Base-by-base conservation (phyloP, 2,797 vertebrate species). In the Enteromius radiatus region DNA sequence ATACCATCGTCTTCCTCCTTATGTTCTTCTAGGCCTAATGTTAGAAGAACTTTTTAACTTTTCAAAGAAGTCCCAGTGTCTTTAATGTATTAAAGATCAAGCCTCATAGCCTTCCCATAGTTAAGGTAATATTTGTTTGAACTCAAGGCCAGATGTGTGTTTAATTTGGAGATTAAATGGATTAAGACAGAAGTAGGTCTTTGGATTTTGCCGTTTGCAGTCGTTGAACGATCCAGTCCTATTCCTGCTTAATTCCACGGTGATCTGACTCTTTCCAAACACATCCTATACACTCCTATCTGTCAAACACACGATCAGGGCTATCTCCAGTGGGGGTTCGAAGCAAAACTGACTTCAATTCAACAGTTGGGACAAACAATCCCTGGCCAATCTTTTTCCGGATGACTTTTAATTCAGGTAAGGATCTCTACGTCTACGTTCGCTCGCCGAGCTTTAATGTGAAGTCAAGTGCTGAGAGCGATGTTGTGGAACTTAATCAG, bases 71-170 rank as follows among this genome's bases (percentile, higher is more conserved):
- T 41, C 33, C 5, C 56, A 10, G 17, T 23, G 43, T 67, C 63
- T 82, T 38, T 82, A 54, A 82, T 82, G 80, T 65, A 82, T 82
- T 76, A 82, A 76, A 82, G 80, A 76, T 82, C 80, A 82, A 82
- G 47, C 26, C 33, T 67, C 36, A 45, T 0, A 43, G n/a, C 54
- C 17, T 17, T 67, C 33, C n/a, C 26, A 76, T 76, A 67, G 63
- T 82, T 82, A 68, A 76, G 71, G 61, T 65, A 56, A 76, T 82
- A 65, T 75, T 76, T 82, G 80, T 82, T 82, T 82, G 80, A 82
- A 82, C 80, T 82, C 23, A 9, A 64, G 71, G 36, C 80, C 45
- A 52, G 47, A 82, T 56, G 43, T 17, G 45, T 54, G 45, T 61
- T 63, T 54, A 67, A 82, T 54, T 26, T 54, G 54, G 0, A 17